Evolutionary conservation across 2,888 invertebrate genomes (phyloP), one percentile per base, ranked within the genome.

Genomic region (Leptura quadrifasciata): DNA sequence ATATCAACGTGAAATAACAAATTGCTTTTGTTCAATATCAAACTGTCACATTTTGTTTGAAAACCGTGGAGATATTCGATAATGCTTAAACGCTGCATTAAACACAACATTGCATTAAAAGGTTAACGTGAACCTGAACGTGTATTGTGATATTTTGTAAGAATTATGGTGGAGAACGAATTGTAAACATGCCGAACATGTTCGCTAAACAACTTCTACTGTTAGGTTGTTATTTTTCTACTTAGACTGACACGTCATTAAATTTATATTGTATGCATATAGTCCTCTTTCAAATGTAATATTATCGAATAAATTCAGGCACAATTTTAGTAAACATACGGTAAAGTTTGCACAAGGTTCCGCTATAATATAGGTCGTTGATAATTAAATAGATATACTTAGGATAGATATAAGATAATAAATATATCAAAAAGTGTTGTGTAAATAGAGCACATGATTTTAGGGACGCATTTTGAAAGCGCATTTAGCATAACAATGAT

Each of bases 341-440:
- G 63, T 35, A 39, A 35, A 63, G 63, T 63, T 63, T 63, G 39
- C 63, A 35, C 39, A 47, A 39, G 35, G 20, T 63, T 63, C 47
- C 35, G 20, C 63, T 35, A 18, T 35, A 63, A 63, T 63, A 63
- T 39, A 20, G 39, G 27, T 39, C 35, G 63, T 12, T 63, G 10
- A 63, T 63, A 39, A 61, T 17, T 35, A 24, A 15, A 63, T 35
- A 61, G 31, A 61, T 61, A 17, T 47, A 47, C n/a, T 47, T 61
- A 20, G 63, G 63, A 39, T 39, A 63, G 63, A 63, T 63, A 63
- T 18, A 20, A 10, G 39, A 63, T 39, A 27, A 60, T 12, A 15
- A 17, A 20, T 57, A 58, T 24, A 27, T 31, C 17, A 31, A 61
- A 31, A 39, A 39, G 39, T 39, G 39, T 47, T 47, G n/a, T 47